Evolutionary conservation across 1,140 invertebrate species (phyloP), one percentile per base, ranked within the genome.

Genomic region (Drosophila prosaltans): DNA sequence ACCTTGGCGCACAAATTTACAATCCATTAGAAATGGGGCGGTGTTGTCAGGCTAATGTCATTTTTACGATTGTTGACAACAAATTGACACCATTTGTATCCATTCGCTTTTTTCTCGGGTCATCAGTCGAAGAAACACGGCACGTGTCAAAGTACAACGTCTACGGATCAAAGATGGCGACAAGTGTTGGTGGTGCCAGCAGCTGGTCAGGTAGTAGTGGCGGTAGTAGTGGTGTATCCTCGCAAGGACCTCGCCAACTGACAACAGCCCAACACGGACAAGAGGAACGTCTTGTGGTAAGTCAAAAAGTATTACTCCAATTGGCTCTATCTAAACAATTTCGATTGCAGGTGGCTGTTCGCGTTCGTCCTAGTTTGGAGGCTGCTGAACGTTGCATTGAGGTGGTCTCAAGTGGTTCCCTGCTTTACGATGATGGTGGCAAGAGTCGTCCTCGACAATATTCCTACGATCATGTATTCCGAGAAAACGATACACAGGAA

Each of bases 381-480:
- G 77, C 73, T 28, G 60, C 73, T 7, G 91, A 92, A 16, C 90
- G 89, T 60, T 92, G 92, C 72, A 90, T 92, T n/a, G 91, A 92
- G 67, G 90, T 92, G 8, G 74, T 92, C n/a, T 92, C 92, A 3
- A 67, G 75, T 3, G 81, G 81, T 28, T 91, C 92, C 3, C 72
- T 92, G 5, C 72, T 91, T 0, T 92, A 90, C 51, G 92, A 92
- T 48, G 93, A 94, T 74, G 94, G 83, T 89, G 85, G 90, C 58
- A 91, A 91, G 65, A 92, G 86, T 59, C 91, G 92, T 2, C 95
- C 96, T 58, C 95, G 96, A 70, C 96, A 97, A 85, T 98, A 97
- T 93, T 94, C 95, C 0, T 99, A 97, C 92, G 98, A 99, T 91
- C 93, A 95, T 62, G 96, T 97, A 40, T 98, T 98, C 90, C 95